These are phyloP conservation scores for Artibeus lituratus DNA, from an alignment of 2,797 vertebrate genomes.

Conservation along the genomic window DNA sequence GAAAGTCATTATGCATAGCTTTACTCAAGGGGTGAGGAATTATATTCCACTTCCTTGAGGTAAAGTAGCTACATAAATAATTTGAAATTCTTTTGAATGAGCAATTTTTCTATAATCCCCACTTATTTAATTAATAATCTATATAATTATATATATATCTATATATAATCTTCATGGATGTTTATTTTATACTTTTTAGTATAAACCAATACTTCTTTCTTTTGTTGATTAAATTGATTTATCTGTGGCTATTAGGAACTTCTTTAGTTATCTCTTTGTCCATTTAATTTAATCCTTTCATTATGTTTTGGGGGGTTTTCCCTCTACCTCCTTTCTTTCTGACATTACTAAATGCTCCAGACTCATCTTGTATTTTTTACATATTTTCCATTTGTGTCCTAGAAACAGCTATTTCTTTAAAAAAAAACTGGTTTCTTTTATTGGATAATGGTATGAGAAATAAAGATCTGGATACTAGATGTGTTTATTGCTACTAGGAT, in stretches of 20 bases:
- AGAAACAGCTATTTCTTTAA: background rate
- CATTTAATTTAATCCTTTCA: background rate
- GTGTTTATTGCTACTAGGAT: background rate
- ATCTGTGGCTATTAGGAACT: background rate
- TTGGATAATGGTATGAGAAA: background rate
- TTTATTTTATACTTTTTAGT: background rate
- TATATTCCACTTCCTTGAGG: background rate
- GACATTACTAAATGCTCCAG: background rate
- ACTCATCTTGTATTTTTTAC: background rate
- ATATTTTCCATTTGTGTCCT: background rate
- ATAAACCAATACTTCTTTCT: background rate
- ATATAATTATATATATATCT: background rate
- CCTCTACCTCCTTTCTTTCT: background rate
- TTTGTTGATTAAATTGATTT: background rate
- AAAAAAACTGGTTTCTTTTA: background rate
- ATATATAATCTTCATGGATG: background rate
- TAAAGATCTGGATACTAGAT: background rate
- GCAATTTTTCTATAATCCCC: background rate
- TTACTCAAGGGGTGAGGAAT: background rate
- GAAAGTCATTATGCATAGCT: background rate
- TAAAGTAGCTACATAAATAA: background rate
- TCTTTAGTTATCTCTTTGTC: background rate
- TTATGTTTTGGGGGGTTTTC: background rate
- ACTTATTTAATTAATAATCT: background rate
- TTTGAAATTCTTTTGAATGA: background rate